phyloP scores from a whole-genome alignment of 2,888 invertebrate genomes.

The Sarcophaga carnaria region DNA sequence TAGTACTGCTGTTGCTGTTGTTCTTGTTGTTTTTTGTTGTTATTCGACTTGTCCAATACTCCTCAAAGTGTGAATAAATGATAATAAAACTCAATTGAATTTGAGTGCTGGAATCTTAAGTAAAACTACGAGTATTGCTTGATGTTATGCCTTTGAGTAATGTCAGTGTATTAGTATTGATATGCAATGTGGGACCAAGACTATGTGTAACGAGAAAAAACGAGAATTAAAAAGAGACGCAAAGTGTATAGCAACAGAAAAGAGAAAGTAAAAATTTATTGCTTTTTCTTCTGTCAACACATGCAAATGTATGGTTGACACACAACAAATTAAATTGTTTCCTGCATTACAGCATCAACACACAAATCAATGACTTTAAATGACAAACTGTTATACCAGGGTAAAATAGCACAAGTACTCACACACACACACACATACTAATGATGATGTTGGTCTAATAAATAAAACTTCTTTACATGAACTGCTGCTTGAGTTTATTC shows the following conservation, averaged over 20 bases:
- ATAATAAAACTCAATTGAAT: conserved; percentile 58
- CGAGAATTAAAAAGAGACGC: no score
- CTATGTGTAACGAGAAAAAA: neutral
- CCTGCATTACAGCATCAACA: conserved; percentile 27
- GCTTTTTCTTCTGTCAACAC: conserved; percentile 58
- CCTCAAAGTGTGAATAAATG: conserved; percentile 44
- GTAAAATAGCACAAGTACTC: neutral
- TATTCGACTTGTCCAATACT: conserved; percentile 22
- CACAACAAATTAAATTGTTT: conserved; percentile 59
- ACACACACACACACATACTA: neutral
- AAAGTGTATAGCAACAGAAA: neutral
- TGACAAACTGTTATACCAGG: neutral
- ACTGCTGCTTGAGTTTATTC: no score
- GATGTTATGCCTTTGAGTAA: neutral
- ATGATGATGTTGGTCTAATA: neutral
- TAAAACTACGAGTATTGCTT: neutral
- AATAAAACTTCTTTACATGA: no score
- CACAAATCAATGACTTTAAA: conserved; percentile 6
- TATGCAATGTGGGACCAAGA: neutral
- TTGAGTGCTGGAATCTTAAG: conserved; percentile 2
- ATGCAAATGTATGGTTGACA: conserved; percentile 61
- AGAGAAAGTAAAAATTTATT: conserved; percentile 54
- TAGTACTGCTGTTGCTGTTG: neutral
- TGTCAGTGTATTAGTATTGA: neutral
- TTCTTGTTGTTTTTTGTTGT: conserved; percentile 19